Evolutionary conservation across 1,140 invertebrate species (phyloP), one percentile per base, ranked within the genome.

Genomic region (Drosophila sp.): DNA sequence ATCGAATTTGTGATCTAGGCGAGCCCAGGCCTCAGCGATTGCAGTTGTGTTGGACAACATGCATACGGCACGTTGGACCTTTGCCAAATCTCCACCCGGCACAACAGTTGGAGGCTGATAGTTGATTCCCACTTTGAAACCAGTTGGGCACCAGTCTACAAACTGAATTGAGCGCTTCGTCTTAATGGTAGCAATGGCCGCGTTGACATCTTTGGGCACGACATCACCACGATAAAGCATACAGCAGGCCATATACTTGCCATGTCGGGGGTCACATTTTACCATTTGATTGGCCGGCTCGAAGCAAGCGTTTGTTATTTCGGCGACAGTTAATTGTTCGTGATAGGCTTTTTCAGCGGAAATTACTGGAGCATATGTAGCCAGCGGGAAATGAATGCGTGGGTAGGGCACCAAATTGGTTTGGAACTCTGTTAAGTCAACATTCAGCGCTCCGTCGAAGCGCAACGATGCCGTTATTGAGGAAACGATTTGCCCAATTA

Each of bases 281-380:
- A 98, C 96, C 97, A 98, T 97, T 93, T 97, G 97, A 93, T 97
- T 98, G 80, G 95, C 95, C 32, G 96, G 96, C 92, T 97, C 96
- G 92, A 98, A 98, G 92, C 96, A 97, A 11, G 96, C 95, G 92
- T 96, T 97, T 86, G 97, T 98, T 85, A 98, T 97, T 91, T 98
- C 97, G 38, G 95, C 95, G 10, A 98, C 95, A 6, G 95, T 95
- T 68, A 96, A 93, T 84, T 96, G 95, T 91, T 97, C 96, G 91
- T 97, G 96, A 93, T 96, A 96, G n/a, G 96, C 96, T 93, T 97
- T 97, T 91, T 97, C 96, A 61, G 96, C 95, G 1, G 96, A 96
- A 91, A 97, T 96, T 82, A 97, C 95, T 10, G 96, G 97, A 11
- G 96, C 95, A 92, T 97, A 98, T 17, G 96, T 97, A 10, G 95